These are phyloP conservation scores for Leptinotarsa lineolata DNA, from an alignment of 1,140 invertebrate species.

Conservation along the genomic window DNA sequence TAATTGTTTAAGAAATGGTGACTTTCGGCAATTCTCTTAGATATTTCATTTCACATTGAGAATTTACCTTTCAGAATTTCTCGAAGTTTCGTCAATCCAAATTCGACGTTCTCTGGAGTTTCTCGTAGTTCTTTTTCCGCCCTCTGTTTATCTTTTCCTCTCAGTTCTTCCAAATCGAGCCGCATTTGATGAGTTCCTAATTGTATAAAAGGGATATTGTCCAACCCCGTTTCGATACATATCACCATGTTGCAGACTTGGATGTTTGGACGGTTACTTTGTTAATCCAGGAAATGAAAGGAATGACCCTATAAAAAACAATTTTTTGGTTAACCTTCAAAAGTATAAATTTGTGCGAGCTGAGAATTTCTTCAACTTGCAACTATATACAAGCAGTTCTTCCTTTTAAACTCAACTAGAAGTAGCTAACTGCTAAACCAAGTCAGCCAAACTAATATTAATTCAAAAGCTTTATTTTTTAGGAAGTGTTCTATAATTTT, in stretches of 20 bases:
- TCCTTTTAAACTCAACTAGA: too few species aligned
- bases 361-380: too few species aligned
- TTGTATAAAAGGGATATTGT: slow-evolving; percentile 50
- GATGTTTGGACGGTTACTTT: neutral
- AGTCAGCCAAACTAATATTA: too few species aligned
- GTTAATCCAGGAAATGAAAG: neutral
- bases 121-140: slow-evolving; percentile 71
- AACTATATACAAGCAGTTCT: too few species aligned
- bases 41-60: neutral
- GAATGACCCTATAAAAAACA: too few species aligned
- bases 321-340: too few species aligned
- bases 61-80: slow-evolving; percentile 63
- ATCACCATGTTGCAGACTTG: slow-evolving; percentile 25
- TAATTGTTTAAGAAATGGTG: too few species aligned
- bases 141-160: slow-evolving; percentile 57
- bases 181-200: slow-evolving; percentile 45
- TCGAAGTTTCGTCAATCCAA: slow-evolving; percentile 62
- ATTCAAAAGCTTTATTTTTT: too few species aligned
- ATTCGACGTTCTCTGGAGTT: slow-evolving; percentile 65
- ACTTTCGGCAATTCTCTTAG: neutral
- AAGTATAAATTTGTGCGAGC: too few species aligned
- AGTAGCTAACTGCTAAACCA: too few species aligned
- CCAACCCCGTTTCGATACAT: slow-evolving; percentile 36
- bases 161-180: slow-evolving; percentile 52
- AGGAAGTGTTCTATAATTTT: too few species aligned